Base-by-base conservation (phyloP, 2,113 vertebrate genomes). In the Myanophis thanlyinensis region DNA sequence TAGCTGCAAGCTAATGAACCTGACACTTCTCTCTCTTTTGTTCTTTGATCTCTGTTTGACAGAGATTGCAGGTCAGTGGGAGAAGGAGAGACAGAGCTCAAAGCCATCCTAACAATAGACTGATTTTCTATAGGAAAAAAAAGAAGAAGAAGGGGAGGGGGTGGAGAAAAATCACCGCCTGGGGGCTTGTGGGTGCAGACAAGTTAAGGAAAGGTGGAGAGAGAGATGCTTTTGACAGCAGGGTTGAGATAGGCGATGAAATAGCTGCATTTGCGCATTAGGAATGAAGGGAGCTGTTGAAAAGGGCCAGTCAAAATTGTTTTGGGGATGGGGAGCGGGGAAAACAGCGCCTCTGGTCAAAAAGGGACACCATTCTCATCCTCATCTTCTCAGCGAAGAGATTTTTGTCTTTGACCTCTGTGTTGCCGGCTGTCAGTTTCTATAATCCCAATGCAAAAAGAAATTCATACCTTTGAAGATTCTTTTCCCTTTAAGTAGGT, bases 391-490 rank as follows among this genome's bases (percentile, higher is more conserved):
- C 67, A 95, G 88, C 30, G 87, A n/a, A n/a, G n/a, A 48, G 92
- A 93, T 97, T 96, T 94, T 93, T 96, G 93, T 87, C 52, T 93
- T 95, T 97, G 95, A 96, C 95, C 93, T 96, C 53, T 95, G 96
- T 96, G 92, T 80, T 93, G 93, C 92, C 94, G 80, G 5, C 94
- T 95, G 86, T 96, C 93, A 94, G 18, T 94, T 94, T 94, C 96
- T 53, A 85, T 95, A 95, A 90, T 93, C 89, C 90, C 0, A 90
- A 35, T 59, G 11, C 92, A 88, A 92, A 92, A 94, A 96, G 89
- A 85, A 92, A 15, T 46, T 46, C 91, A 27, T 93, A 91, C 90
- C 89, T 52, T 92, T 56, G 85, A 88, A 91, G 73, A 59, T 49
- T 52, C 87, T 52, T n/a, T n/a, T 30, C 15, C 7, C 23, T 73